Evolutionary conservation across 2,797 vertebrate genomes (phyloP).

Genomic region (Todus mexicanus): DNA sequence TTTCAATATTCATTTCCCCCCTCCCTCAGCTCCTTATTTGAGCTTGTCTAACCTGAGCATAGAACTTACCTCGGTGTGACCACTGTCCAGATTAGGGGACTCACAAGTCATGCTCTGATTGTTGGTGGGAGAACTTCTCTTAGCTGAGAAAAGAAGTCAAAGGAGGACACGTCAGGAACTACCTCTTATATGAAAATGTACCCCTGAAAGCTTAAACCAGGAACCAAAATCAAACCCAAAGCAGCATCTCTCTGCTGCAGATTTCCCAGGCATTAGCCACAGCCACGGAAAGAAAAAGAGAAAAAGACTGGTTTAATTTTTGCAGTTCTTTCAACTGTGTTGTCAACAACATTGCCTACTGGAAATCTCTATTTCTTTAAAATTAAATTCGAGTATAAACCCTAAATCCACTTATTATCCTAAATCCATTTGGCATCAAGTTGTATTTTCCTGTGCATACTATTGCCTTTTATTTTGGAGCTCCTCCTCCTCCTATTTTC

Average conservation of each 20-base stretch:
- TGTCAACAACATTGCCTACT: neutral
- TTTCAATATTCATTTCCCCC: neutral
- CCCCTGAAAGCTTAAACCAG: neutral
- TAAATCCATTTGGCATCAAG: neutral
- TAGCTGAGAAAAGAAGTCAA: conserved; percentile 78
- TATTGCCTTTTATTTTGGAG: neutral
- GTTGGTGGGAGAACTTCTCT: conserved; percentile 92
- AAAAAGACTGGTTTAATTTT: neutral
- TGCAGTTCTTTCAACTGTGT: neutral
- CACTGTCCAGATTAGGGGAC: conserved; percentile 82
- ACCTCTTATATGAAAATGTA: neutral
- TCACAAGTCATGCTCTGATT: conserved; percentile 86
- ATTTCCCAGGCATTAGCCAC: neutral
- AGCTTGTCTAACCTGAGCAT: neutral
- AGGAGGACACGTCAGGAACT: neutral
- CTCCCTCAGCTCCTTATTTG: neutral
- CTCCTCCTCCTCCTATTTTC: neutral
- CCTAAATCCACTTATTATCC: neutral
- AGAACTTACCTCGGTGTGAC: conserved; percentile 63
- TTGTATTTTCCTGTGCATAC: neutral
- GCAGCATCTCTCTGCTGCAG: neutral
- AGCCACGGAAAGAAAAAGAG: neutral
- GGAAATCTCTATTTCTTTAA: neutral
- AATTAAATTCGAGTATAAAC: neutral
- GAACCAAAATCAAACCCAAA: neutral